Evolutionary conservation across 2,797 vertebrate genomes (phyloP), one percentile per base, ranked within the genome.

Genomic region (Anomalospiza imberbis): DNA sequence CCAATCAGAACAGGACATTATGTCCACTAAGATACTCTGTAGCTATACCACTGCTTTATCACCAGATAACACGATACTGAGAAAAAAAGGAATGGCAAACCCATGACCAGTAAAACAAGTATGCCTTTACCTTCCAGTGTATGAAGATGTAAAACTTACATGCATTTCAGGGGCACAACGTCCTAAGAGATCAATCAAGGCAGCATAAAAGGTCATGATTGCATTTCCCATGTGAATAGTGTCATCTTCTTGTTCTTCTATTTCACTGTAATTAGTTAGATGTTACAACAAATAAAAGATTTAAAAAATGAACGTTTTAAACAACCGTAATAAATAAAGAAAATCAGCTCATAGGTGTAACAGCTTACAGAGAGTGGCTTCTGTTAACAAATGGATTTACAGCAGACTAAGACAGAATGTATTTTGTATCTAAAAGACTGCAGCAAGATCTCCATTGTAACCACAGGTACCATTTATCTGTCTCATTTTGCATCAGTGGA

Each of bases 141-240:
- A 38, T 5, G 16, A 83, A 84, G 51, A 81, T 4, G 7, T 24
- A 80, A 66, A 93, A 98, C 99, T 98, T 96, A 99, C 99, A 40
- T 99, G 99, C 99, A 99, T 99, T 97, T 99, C 99, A 34, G 99
- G 99, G 50, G 99, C 99, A 94, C 99, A 99, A 45, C 99, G 99
- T 42, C 99, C 99, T 50, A 99, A 95, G 42, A 99, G 98, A 97
- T 99, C 99, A 55, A 99, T 99, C 53, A 99, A 97, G 86, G 99
- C 99, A 48, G 99, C 98, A 54, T 99, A 99, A 92, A 99, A 99
- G 51, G 99, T 99, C 99, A 99, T 99, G 93, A 99, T 99, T 76
- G 99, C 99, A 38, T 99, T 99, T 66, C 99, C 99, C 98, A 99
- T 99, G 91, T 99, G 99, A 95, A 99, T 99, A 50, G 99, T 99